phyloP scores from a whole-genome alignment of 2,113 vertebrate species.

The Rhea pennata region DNA sequence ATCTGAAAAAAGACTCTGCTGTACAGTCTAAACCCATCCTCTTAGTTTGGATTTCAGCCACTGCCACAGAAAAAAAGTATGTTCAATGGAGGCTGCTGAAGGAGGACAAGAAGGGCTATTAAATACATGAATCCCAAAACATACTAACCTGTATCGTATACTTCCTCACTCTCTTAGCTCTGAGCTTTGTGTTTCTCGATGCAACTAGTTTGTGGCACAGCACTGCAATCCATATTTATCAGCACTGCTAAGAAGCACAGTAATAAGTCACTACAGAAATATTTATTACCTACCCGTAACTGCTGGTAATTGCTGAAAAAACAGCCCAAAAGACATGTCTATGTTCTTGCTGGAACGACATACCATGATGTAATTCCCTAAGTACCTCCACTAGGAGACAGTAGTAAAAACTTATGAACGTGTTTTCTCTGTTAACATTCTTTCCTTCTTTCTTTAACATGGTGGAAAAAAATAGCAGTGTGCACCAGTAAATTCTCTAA shows the following conservation, averaged over 20 bases:
- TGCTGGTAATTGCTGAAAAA: slow-evolving; percentile 36
- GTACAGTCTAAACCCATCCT: background rate
- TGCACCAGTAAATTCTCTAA: slow-evolving; percentile 16
- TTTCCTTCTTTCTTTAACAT: slow-evolving; percentile 42
- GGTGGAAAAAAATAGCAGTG: background rate
- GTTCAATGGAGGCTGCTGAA: background rate
- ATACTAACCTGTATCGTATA: background rate
- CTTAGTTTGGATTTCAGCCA: background rate
- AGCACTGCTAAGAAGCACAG: slow-evolving; percentile 15
- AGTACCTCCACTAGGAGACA: slow-evolving; percentile 62
- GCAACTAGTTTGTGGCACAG: background rate
- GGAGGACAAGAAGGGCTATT: background rate
- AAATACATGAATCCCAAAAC: background rate
- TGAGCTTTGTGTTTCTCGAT: background rate
- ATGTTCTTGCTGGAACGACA: slow-evolving; percentile 36
- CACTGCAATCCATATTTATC: slow-evolving; percentile 22
- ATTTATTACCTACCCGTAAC: slow-evolving; percentile 51
- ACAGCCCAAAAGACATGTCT: slow-evolving; percentile 31
- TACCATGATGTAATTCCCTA: slow-evolving; percentile 72
- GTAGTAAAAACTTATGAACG: slow-evolving; percentile 68
- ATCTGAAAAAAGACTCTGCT: background rate
- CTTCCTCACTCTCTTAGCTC: background rate
- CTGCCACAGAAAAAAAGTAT: background rate
- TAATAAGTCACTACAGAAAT: slow-evolving; percentile 59
- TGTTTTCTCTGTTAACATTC: slow-evolving; percentile 54